Evolutionary conservation across 2,888 invertebrate genomes (phyloP), one percentile per base, ranked within the genome.

Genomic region (Aricia artaxerxes): DNA sequence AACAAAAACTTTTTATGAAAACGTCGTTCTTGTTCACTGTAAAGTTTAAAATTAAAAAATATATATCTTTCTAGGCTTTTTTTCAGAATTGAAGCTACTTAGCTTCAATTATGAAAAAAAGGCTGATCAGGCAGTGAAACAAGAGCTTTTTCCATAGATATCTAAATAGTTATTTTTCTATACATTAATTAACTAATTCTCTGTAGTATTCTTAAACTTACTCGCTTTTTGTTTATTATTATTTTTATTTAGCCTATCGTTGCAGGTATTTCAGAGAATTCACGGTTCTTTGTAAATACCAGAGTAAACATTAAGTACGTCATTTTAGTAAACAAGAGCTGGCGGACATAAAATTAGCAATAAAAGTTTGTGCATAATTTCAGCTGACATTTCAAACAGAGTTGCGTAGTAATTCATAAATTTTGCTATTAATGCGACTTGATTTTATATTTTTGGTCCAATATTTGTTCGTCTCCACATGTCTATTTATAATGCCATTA

Each of bases 311-410:
- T 38, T 16, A 6, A 69, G 38, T 69, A 13, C 69, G 38, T 38
- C 69, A 38, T 38, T 35, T 64, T 13, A 69, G 57, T 76, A 57
- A 76, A 76, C 76, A 24, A 31, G 24, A 16, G 35, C 53, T 49
- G 76, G 4, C 73, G 35, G 31, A 35, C 35, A 76, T 69, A 35
- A 57, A 53, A 76, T 76, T 35, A 13, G 53, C 35, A 76, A 49
- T 76, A 76, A 49, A 73, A 73, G n/a, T 38, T 73, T 40, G 44
- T 73, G 44, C 44, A 44, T 73, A 38, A 73, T 75, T 44, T 75
- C 24, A 53, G 4, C 13, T 49, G 75, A 69, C 69, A 69, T 69
- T 75, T 53, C 31, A 31, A 76, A 76, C 44, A 16, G 53, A 57
- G 76, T 31, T 76, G 57, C 53, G 35, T 49, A 53, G 24, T 75